Percentiles rank a stretch among this genome's conserved stretches.
phyloP scores from a whole-genome alignment of 2,888 invertebrate genomes.

The Melanostoma mellinum region DNA sequence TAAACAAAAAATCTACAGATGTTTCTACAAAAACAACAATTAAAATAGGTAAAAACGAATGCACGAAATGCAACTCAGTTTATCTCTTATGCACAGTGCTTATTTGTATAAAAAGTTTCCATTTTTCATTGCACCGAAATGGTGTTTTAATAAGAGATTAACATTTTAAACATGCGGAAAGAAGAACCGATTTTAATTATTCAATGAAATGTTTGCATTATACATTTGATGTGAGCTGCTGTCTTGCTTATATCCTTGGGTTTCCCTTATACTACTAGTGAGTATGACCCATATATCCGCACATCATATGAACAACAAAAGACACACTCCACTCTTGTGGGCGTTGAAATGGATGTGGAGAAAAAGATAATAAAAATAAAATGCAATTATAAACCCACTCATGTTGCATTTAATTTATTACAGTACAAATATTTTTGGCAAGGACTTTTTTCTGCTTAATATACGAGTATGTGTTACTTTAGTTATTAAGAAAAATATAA shows the following conservation, averaged over 20 bases:
- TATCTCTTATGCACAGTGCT: no score
- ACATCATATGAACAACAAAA: slow-evolving; percentile 30
- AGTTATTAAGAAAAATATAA: no score
- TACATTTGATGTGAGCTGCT: slow-evolving; percentile 34
- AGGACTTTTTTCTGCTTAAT: slow-evolving; percentile 1
- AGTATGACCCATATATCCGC: slow-evolving; percentile 37
- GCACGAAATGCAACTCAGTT: background rate
- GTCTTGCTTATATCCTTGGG: slow-evolving; percentile 30
- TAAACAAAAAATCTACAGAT: slow-evolving; percentile 16
- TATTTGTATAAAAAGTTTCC: no score
- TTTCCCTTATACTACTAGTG: background rate
- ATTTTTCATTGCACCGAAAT: no score
- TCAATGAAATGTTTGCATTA: slow-evolving; percentile 51
- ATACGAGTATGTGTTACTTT: no score
- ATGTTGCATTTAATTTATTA: slow-evolving; percentile 52
- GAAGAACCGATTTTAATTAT: slow-evolving; percentile 45
- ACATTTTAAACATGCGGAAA: slow-evolving; percentile 5
- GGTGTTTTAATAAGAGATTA: background rate
- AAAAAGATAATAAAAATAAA: slow-evolving; percentile 10
- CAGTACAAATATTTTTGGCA: slow-evolving; percentile 42
- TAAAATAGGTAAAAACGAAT: background rate
- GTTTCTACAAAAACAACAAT: background rate
- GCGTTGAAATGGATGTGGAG: slow-evolving; percentile 47
- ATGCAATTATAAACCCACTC: slow-evolving; percentile 66
- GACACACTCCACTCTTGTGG: slow-evolving; percentile 10